These are phyloP conservation scores for Propithecus deckenii DNA, from an alignment of 2,797 vertebrate genomes.

Conservation along the genomic window DNA sequence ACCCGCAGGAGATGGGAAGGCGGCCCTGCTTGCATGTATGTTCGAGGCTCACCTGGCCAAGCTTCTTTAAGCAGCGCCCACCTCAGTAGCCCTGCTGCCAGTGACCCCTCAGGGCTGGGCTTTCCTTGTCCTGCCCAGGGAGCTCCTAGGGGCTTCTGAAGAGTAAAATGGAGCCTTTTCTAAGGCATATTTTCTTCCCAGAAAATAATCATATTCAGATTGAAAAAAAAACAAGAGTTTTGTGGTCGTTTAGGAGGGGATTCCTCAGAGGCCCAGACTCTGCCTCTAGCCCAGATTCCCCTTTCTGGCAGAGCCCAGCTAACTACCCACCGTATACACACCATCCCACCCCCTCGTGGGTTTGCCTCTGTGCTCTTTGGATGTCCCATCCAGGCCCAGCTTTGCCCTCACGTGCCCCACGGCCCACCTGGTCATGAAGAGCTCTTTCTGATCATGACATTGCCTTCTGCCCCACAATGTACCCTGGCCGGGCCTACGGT, in stretches of 20 bases:
- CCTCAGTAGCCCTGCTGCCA: not conserved
- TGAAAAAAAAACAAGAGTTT: not conserved
- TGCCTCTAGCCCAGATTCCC: not conserved
- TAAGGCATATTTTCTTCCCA: not conserved
- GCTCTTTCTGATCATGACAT: not conserved
- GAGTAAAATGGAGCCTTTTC: not conserved
- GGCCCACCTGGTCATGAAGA: not conserved
- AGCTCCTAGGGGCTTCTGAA: not conserved
- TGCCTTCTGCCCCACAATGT: not conserved
- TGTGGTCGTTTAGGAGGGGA: not conserved
- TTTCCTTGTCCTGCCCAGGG: not conserved
- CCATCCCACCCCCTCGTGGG: too few species aligned
- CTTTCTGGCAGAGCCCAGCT: not conserved
- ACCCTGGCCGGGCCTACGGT: not conserved
- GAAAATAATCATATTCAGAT: not conserved
- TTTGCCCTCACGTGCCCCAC: not conserved
- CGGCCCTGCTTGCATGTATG: not conserved
- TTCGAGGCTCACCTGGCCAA: not conserved
- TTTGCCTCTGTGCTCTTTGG: not conserved
- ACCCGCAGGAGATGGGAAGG: not conserved
- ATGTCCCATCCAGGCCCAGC: not conserved
- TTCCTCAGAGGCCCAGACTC: not conserved
- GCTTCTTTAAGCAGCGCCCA: not conserved
- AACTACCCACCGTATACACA: not conserved
- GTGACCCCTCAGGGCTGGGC: not conserved